A percentile compares a stretch with the other conserved stretches of the same genome.
Conservation (phyloP, 2,113 vertebrate genomes). For the Oryzias curvinotus region DNA sequence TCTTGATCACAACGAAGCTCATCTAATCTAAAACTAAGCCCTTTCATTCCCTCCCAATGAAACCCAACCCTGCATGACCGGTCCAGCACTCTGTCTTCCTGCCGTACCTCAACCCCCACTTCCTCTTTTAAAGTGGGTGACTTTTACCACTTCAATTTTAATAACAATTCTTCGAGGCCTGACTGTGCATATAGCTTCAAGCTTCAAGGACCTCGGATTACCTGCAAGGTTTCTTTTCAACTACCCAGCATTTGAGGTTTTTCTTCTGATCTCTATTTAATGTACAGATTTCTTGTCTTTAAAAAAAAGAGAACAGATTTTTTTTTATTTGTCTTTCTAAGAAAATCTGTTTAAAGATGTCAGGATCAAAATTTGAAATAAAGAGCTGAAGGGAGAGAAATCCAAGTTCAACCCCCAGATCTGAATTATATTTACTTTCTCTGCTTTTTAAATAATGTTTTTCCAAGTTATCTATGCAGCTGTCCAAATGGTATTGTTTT, state of each 20-base stretch:
- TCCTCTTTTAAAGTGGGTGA: slow-evolving; percentile 6
- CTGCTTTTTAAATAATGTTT: no score
- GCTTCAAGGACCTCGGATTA: slow-evolving; percentile 61
- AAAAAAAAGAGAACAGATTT: slow-evolving; percentile 51
- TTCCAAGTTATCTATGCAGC: no score
- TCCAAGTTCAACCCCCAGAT: not conserved
- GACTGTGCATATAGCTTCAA: slow-evolving; percentile 56
- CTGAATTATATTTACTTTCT: no score
- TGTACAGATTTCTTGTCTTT: slow-evolving; percentile 53
- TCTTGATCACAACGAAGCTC: slow-evolving; percentile 47
- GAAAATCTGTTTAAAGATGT: slow-evolving; percentile 48
- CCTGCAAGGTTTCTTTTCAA: slow-evolving; percentile 45
- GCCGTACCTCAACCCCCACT: slow-evolving; percentile 7
- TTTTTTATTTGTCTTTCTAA: slow-evolving; percentile 50
- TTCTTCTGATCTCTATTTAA: slow-evolving; percentile 61
- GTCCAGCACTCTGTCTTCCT: slow-evolving; percentile 19
- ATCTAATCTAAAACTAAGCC: slow-evolving; percentile 57
- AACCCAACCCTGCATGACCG: slow-evolving; percentile 23
- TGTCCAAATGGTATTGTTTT: no score
- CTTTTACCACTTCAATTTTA: slow-evolving; percentile 42
- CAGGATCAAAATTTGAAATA: slow-evolving; percentile 58
- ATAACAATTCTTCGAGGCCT: slow-evolving; percentile 54
- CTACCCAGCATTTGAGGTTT: slow-evolving; percentile 38
- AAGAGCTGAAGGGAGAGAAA: slow-evolving; percentile 45
- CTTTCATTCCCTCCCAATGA: slow-evolving; percentile 40